Conservation (phyloP, 2,113 vertebrate genomes). For the Lophius piscatorius region DNA sequence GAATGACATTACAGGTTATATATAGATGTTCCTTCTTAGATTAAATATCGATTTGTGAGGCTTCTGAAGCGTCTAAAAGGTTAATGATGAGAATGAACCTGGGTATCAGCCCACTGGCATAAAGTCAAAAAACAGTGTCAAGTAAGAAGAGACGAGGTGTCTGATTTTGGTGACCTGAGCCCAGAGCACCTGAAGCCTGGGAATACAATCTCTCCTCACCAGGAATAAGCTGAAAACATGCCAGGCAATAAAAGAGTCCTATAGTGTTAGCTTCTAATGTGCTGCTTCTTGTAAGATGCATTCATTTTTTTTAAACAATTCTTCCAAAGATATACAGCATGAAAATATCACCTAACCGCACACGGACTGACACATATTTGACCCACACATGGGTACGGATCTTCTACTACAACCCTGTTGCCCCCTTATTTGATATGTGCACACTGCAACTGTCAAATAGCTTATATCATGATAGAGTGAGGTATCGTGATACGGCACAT, state of each 20-base stretch:
- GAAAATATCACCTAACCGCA: neutral
- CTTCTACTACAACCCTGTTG: neutral
- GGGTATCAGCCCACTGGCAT: conserved; percentile 5
- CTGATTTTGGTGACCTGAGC: conserved; percentile 36
- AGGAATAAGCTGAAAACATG: conserved; percentile 2
- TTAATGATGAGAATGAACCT: conserved; percentile 1
- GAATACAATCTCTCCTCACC: conserved; percentile 15
- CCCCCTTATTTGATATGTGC: conserved; percentile 5
- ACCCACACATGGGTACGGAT: conserved; percentile 12
- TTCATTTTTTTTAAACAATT: neutral
- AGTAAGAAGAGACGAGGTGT: conserved; percentile 21
- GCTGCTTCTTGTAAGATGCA: neutral
- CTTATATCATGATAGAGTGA: conserved; percentile 5
- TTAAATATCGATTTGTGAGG: conserved; percentile 4
- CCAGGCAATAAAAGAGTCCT: neutral
- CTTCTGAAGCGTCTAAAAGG: conserved; percentile 5
- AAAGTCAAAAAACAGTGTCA: conserved; percentile 13
- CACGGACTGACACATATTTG: neutral
- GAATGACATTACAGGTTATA: neutral
- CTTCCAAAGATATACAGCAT: neutral
- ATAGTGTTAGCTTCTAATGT: neutral
- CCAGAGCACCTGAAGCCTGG: conserved; percentile 20
- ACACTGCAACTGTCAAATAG: conserved; percentile 27
- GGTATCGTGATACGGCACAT: no score
- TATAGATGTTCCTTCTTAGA: no score